Base-by-base conservation (phyloP, 1,140 invertebrate genomes). In the Bombus terrestris region DNA sequence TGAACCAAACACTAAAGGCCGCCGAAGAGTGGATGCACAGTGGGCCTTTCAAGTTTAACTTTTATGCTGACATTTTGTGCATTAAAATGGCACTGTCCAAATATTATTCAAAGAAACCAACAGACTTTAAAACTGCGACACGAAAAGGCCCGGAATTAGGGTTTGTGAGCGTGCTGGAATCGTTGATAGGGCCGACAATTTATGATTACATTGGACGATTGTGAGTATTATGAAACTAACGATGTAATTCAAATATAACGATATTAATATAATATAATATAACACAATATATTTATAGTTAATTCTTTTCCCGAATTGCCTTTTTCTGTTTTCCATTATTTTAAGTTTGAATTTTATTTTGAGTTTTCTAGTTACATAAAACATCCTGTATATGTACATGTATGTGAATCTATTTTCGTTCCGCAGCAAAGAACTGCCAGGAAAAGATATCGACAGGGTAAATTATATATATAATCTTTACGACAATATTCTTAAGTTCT, bases 11-110 rank as follows among this genome's bases (percentile, higher is more conserved):
- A 28, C 9, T 85, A 12, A 80, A 62, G n/a, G 59, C 81, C 2
- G 77, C 74, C 8, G 89, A 92, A 81, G 59, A 89, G 77, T 93
- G 92, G 92, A 35, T 93, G 4, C 93, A 92, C 83, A 81, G 81
- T 12, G 39, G 35, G 2, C 71, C 76, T 15, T 77, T 89, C 1
- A 75, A 84, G 37, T 92, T 86, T 35, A 59, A 75, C 37, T 92
- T 88, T 81, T 92, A 93, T 77, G 86, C 86, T 2, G 82, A 77
- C 32, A 78, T 93, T 28, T 53, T 76, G 5, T 72, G 84, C 22
- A 87, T 92, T 13, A 92, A 83, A 9, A 79, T 75, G 37, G 41
- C 62, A 32, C 64, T 89, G 59, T 88, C 91, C 0, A 83, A 86
- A 22, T 37, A 86, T 5, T 84, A 22, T 32, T 35, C 39, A 28